Base-by-base conservation (phyloP, 2,113 vertebrate species). In the Pholis gunnellus region DNA sequence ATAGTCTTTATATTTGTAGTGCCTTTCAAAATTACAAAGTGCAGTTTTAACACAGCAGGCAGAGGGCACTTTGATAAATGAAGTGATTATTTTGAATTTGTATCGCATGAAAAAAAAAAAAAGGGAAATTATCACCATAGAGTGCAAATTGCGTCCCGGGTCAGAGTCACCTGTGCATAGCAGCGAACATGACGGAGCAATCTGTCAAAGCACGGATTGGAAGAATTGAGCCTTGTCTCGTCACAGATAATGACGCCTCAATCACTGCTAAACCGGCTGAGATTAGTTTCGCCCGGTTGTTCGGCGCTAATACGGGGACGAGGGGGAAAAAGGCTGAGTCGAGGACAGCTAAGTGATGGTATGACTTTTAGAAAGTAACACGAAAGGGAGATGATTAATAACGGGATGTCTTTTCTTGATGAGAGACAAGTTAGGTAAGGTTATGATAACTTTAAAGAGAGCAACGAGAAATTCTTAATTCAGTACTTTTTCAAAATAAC, bases 261-360 rank as follows among this genome's bases (percentile, higher is more conserved):
- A 52, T 79, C 66, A 69, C 77, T 4, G n/a, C 65, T 75, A 38
- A 85, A 83, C 65, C 27, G 57, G 25, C 31, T n/a, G 57, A 59
- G 71, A 80, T 72, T 84, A 59, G 76, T 85, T 81, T 87, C n/a
- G 13, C 36, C 9, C 15, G 2, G 46, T 71, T 73, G 66, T 56
- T 44, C 61, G 50, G 57, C 29, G 44, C 46, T 36, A 42, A 71
- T 4, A 15, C 60, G 27, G 18, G 0, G 34, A 61, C 57, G 65
- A 40, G 15, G 6, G 38, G 5, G 9, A 50, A 8, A 56, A 25
- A 46, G 17, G 17, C 42, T 72, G 52, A 8, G 44, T 9, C 38
- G n/a, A 48, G 56, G 67, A 40, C 76, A 63, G 40, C 20, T 34
- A 10, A 68, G 14, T 50, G 38, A n/a, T 69, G 22, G 22, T 27